These are phyloP conservation scores for Asobara japonica DNA, from an alignment of 1,140 invertebrate species.

Conservation along the genomic window DNA sequence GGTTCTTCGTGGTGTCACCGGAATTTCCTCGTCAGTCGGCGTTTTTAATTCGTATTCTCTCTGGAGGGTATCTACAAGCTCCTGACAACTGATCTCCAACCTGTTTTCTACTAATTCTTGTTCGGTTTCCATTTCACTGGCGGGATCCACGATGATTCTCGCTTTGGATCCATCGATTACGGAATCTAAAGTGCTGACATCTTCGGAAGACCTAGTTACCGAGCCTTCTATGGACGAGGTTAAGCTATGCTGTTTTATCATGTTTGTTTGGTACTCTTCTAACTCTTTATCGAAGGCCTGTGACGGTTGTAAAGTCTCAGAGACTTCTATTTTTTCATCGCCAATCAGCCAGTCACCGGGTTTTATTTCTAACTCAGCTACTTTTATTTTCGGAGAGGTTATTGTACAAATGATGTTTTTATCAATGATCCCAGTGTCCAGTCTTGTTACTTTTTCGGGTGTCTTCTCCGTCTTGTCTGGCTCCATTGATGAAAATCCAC, in stretches of 20 bases:
- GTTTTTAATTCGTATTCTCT: constrained; percentile 59
- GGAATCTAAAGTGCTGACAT: constrained; percentile 44
- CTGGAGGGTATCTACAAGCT: constrained; percentile 58
- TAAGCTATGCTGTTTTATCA: constrained; percentile 36
- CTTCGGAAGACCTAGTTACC: constrained; percentile 44
- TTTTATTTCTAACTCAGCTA: constrained; percentile 59
- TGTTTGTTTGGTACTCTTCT: constrained; percentile 56
- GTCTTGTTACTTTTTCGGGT: constrained; percentile 13
- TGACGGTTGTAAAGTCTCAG: constrained; percentile 57
- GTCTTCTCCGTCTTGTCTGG: constrained; percentile 23
- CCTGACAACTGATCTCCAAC: constrained; percentile 60
- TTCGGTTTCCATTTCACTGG: constrained; percentile 56
- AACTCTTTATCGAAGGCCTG: constrained; percentile 61
- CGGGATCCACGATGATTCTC: constrained; percentile 53
- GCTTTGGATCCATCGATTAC: constrained; percentile 30
- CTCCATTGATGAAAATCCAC: constrained; percentile 31
- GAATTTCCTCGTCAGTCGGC: constrained; percentile 48
- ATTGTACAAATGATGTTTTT: constrained; percentile 39
- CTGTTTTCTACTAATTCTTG: constrained; percentile 60
- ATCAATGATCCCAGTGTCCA: constrained; percentile 17
- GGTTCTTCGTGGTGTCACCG: constrained; percentile 3
- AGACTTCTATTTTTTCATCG: constrained; percentile 63
- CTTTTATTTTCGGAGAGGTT: constrained; percentile 28
- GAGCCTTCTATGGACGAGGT: constrained; percentile 41
- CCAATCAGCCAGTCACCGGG: constrained; percentile 63